These are phyloP conservation scores for Polyommatus iphigenia DNA, from an alignment of 2,888 invertebrate genomes.

Conservation along the genomic window DNA sequence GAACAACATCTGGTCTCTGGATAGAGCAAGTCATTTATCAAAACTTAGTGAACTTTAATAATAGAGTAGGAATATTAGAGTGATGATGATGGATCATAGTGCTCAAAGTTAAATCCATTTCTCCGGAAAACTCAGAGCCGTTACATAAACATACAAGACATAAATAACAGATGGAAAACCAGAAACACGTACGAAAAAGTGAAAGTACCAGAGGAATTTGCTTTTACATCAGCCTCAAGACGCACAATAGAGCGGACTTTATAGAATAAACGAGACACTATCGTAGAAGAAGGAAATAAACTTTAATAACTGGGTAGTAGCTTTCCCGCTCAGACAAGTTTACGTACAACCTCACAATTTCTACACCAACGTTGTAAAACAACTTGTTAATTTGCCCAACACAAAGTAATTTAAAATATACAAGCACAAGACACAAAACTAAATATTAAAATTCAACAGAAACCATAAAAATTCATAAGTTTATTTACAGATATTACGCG, in stretches of 20 bases:
- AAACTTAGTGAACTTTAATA: background rate
- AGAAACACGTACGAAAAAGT: slow-evolving; percentile 26
- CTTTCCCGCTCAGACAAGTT: slow-evolving; percentile 6
- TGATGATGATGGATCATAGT: background rate
- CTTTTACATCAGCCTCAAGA: slow-evolving; percentile 23
- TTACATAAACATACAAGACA: slow-evolving; percentile 16
- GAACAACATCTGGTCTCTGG: background rate
- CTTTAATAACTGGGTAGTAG: background rate
- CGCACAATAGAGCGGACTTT: slow-evolving; percentile 6
- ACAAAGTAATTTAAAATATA: background rate
- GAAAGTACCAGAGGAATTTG: slow-evolving; percentile 29
- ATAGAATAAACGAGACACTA: background rate
- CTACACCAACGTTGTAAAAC: background rate
- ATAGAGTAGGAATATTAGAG: background rate
- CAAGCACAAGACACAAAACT: background rate
- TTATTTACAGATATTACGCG: background rate
- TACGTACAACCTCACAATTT: background rate
- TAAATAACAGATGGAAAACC: slow-evolving; percentile 31
- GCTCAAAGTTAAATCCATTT: background rate
- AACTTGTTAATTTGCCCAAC: background rate
- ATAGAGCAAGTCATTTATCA: background rate
- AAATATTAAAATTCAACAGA: background rate
- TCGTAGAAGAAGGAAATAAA: slow-evolving; percentile 9
- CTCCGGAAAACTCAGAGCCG: slow-evolving; percentile 20
- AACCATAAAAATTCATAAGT: background rate